Percentiles rank a stretch among this genome's conserved stretches.
Evolutionary conservation across 2,797 vertebrate genomes (phyloP).

Genomic region (Serranus cabrilla): DNA sequence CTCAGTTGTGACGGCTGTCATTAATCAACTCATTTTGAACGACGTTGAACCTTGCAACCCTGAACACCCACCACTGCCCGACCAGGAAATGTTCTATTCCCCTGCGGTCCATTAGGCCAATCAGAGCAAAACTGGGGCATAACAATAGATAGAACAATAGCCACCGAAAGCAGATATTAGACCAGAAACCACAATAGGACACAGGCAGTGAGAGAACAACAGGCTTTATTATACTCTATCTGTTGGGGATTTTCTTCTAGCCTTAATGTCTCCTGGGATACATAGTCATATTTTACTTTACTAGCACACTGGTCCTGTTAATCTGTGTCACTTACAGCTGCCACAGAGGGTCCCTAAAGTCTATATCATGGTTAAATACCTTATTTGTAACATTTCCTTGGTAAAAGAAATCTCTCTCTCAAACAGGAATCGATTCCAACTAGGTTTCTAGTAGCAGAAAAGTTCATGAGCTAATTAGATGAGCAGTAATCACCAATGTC

Average conservation of each 20-base stretch:
- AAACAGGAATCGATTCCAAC: too few species aligned
- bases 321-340: conserved; percentile 25
- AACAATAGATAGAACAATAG: conserved; percentile 74
- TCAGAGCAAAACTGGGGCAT: conserved; percentile 52
- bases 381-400: not conserved
- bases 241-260: conserved; percentile 54
- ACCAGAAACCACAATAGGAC: conserved; percentile 66
- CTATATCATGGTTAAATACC: not conserved
- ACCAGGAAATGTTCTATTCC: conserved; percentile 84
- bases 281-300: conserved; percentile 31
- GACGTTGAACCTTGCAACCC: conserved; percentile 79
- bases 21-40: conserved; percentile 84
- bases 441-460: not conserved
- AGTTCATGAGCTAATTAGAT: not conserved
- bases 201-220: conserved; percentile 71
- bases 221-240: conserved; percentile 60
- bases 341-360: not conserved
- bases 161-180: conserved; percentile 69
- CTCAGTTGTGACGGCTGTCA: conserved; percentile 75
- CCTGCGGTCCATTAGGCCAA: conserved; percentile 77
- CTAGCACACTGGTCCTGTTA: not conserved
- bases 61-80: conserved; percentile 70
- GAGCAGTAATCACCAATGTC: not conserved
- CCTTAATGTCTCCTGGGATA: conserved; percentile 59
- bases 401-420: too few species aligned